phyloP scores from a whole-genome alignment of 53 echinoderm and acorn worm genomes.

The Temnopleurus reevesii region DNA sequence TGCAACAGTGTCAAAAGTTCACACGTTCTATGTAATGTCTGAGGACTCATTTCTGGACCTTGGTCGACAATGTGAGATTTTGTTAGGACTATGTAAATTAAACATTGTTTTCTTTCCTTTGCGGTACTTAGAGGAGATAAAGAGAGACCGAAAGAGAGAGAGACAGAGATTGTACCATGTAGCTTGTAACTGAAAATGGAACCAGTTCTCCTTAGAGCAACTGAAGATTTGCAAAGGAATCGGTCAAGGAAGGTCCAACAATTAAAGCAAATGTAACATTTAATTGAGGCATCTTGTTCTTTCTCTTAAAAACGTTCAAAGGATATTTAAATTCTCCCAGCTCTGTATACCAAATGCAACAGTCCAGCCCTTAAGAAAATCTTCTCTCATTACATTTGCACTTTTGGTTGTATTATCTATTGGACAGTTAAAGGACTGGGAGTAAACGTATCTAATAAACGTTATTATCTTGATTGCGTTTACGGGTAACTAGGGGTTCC shows the following conservation, averaged over 20 bases:
- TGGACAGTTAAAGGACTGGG: background rate
- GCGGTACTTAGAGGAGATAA: no score
- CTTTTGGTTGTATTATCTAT: conserved; percentile 9
- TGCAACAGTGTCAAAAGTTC: conserved; percentile 15
- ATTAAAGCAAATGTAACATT: background rate
- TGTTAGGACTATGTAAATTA: background rate
- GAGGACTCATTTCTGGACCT: background rate
- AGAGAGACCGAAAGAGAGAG: no score
- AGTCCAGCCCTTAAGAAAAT: background rate
- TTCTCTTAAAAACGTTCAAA: background rate
- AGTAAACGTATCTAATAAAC: background rate
- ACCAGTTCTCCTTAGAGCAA: no score
- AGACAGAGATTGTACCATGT: no score
- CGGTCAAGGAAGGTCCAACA: no score
- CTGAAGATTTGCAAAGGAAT: no score
- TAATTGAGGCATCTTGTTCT: background rate
- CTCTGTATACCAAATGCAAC: background rate
- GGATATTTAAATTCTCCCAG: background rate
- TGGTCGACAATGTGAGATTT: background rate
- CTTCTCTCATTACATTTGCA: conserved; percentile 24
- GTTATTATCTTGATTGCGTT: conserved; percentile 21
- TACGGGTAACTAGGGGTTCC: background rate
- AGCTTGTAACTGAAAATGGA: no score
- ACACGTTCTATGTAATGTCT: conserved; percentile 2
- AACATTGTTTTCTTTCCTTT: background rate